A percentile compares a stretch with the other conserved stretches of the same genome.
phyloP scores from a whole-genome alignment of 2,113 vertebrate genomes.

The Megaleporinus macrocephalus region DNA sequence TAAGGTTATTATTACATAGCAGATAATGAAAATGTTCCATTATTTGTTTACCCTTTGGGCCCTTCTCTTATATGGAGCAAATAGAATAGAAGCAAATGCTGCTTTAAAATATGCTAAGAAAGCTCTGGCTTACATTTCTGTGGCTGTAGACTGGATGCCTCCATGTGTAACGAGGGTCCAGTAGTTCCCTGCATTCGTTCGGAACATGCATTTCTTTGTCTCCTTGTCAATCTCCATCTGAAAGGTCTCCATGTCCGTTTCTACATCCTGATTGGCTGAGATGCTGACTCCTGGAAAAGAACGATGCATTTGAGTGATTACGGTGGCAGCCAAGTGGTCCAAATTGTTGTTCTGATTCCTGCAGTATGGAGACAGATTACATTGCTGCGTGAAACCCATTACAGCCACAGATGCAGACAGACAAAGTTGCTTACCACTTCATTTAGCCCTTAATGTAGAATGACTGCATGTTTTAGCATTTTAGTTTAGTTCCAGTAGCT shows the following conservation, averaged over 20 bases:
- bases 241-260: slow-evolving; percentile 93
- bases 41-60: neutral
- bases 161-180: slow-evolving; percentile 93
- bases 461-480: too few relatives aligned
- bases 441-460: too few relatives aligned
- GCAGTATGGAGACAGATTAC: neutral
- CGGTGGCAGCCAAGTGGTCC: slow-evolving; percentile 14
- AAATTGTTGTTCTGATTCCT: neutral
- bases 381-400: neutral
- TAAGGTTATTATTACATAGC: neutral
- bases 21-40: neutral
- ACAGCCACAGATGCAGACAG: neutral
- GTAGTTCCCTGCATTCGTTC: slow-evolving; percentile 88
- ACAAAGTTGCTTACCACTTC: neutral
- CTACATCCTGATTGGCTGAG: slow-evolving; percentile 95
- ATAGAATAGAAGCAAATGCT: neutral
- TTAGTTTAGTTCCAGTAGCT: too few relatives aligned
- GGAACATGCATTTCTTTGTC: slow-evolving; percentile 89
- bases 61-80: neutral
- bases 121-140: slow-evolving; percentile 83
- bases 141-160: slow-evolving; percentile 91
- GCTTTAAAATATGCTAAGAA: neutral
- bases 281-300: slow-evolving; percentile 88
- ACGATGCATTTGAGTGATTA: neutral
- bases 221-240: slow-evolving; percentile 93